Conservation (phyloP, 2,797 vertebrate genomes). For the Emys orbicularis region DNA sequence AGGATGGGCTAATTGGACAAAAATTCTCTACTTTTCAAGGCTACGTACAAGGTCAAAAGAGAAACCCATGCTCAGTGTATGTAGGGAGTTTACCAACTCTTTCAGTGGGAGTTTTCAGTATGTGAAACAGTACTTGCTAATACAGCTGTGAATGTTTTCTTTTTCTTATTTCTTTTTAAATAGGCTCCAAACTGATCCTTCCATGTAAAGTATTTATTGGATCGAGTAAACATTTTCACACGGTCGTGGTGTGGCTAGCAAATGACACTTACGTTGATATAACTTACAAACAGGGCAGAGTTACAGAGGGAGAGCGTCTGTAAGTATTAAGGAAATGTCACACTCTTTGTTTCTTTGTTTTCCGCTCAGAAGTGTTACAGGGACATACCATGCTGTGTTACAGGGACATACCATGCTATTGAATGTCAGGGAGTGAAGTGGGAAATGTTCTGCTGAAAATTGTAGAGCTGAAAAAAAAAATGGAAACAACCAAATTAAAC, state of each 20-base stretch:
- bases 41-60: not conserved
- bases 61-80: fast-evolving
- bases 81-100: not conserved
- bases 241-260: slow-evolving; percentile 87
- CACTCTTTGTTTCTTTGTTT: not conserved
- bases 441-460: not conserved
- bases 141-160: not conserved
- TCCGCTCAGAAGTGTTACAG: not conserved
- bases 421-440: not conserved
- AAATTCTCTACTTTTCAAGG: not conserved
- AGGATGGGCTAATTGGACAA: not conserved
- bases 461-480: not conserved
- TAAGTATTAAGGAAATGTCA: slow-evolving; percentile 72
- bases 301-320: slow-evolving; percentile 81
- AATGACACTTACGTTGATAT: slow-evolving; percentile 79
- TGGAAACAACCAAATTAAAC: not conserved
- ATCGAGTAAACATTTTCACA: slow-evolving; percentile 66
- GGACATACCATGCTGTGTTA: not conserved
- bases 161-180: not conserved
- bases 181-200: slow-evolving; percentile 88
- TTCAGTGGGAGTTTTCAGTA: not conserved
- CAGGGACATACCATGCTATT: not conserved
- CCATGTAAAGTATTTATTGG: slow-evolving; percentile 87
- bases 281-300: slow-evolving; percentile 80
- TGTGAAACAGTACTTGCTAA: not conserved